phyloP scores from a whole-genome alignment of 2,113 vertebrate species.

The Colinus virginianus region DNA sequence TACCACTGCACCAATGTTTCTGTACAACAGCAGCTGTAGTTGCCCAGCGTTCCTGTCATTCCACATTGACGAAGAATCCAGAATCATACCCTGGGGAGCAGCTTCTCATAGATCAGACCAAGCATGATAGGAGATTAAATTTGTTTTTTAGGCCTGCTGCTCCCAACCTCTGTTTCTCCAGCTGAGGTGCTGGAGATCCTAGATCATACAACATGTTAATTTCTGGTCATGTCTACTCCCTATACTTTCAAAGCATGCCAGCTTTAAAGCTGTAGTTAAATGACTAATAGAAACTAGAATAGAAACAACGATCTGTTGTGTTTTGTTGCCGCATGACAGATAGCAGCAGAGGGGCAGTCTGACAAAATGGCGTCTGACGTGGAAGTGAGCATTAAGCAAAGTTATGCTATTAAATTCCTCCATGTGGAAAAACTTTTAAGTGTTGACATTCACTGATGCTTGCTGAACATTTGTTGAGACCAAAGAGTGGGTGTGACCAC shows the following conservation, averaged over 20 bases:
- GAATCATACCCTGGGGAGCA: fast-evolving
- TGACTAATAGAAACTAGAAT: not conserved
- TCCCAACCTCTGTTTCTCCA: not conserved
- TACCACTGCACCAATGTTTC: not conserved
- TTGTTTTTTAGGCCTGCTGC: not conserved
- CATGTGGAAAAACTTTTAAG: no score
- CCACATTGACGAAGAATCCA: not conserved
- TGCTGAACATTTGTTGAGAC: not conserved
- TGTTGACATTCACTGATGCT: not conserved
- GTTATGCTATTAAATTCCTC: not conserved
- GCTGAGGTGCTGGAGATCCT: not conserved
- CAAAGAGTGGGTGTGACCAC: not conserved
- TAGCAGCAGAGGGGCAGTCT: not conserved
- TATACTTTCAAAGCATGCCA: not conserved
- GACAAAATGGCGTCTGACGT: not conserved
- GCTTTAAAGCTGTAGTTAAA: not conserved
- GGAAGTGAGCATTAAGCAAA: not conserved
- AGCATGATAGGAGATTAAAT: not conserved
- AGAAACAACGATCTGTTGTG: no score
- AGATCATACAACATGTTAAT: not conserved
- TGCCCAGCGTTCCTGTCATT: not conserved
- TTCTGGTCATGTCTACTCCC: not conserved
- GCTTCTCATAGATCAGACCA: not conserved
- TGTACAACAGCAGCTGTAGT: no score
- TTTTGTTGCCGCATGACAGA: not conserved